Evolutionary conservation across 2,113 vertebrate species (phyloP), one percentile per base, ranked within the genome.

Genomic region (Xenopus borealis): DNA sequence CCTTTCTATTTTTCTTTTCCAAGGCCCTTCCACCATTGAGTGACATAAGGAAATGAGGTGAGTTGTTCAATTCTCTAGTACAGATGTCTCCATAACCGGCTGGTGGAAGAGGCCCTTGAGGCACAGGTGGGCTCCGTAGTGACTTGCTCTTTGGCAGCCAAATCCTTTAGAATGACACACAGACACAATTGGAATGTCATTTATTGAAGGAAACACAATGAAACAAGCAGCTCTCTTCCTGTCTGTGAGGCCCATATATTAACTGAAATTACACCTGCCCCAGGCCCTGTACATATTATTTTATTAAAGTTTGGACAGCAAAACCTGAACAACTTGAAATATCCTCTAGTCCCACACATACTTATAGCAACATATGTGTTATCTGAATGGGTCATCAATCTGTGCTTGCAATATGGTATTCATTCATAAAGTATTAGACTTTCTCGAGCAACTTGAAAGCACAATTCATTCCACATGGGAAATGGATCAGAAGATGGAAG

Each of bases 151-250:
- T 79, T 86, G 85, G 75, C 86, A 86, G 85, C 82, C 66, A 23
- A 44, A 79, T 79, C 80, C 82, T 83, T 55, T 85, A 82, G 83
- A 85, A 84, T 84, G 79, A 80, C 73, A 33, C 30, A 73, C 69
- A 77, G 85, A 81, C 78, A 85, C 83, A 85, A 82, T 79, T 45
- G 77, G 84, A 87, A 87, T 83, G 85, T 80, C 81, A 81, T 84
- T 87, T 82, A 86, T 83, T 79, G 76, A 83, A 78, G 82, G 81
- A 85, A 86, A 82, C 81, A 80, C 67, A 78, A 85, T 83, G 84
- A 83, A 85, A 83, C 80, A 78, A 78, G 18, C 58, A 81, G 83
- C 77, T 82, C 75, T 85, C 80, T 79, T 89, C 83, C 87, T 81
- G 82, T 82, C 81, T 86, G 61, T 50, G 70, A 85, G 80, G 84